Conservation (phyloP, 2,797 vertebrate genomes). For the Phataginus tetradactyla region DNA sequence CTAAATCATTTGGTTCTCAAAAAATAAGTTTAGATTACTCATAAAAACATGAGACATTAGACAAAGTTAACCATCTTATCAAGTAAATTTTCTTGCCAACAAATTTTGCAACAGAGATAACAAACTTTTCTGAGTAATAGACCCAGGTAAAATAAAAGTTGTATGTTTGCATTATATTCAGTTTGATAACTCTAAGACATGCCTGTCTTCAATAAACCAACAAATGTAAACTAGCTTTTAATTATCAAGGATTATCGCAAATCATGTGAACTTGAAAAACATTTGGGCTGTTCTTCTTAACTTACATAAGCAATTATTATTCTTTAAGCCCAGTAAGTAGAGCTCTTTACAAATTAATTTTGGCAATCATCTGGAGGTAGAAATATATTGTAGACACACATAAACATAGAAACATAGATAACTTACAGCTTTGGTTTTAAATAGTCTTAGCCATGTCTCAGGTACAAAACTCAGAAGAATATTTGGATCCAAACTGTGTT, state of each 20-base stretch:
- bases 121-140: background rate
- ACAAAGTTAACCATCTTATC: background rate
- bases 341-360: background rate
- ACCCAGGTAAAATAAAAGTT: background rate
- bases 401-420: background rate
- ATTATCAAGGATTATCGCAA: background rate
- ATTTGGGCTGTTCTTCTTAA: background rate
- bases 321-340: background rate
- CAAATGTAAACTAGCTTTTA: background rate
- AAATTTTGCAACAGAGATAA: background rate
- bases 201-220: background rate
- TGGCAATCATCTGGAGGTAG: background rate
- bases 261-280: background rate
- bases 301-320: background rate
- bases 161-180: background rate
- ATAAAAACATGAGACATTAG: background rate
- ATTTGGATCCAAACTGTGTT: background rate
- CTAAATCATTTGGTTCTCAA: background rate
- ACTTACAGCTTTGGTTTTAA: background rate
- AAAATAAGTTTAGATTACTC: background rate
- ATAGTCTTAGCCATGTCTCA: background rate
- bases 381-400: background rate
- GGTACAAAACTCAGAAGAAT: background rate
- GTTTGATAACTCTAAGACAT: background rate
- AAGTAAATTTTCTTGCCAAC: background rate